Conservation (phyloP, 2,113 vertebrate species). For the Neolamprologus sp. region DNA sequence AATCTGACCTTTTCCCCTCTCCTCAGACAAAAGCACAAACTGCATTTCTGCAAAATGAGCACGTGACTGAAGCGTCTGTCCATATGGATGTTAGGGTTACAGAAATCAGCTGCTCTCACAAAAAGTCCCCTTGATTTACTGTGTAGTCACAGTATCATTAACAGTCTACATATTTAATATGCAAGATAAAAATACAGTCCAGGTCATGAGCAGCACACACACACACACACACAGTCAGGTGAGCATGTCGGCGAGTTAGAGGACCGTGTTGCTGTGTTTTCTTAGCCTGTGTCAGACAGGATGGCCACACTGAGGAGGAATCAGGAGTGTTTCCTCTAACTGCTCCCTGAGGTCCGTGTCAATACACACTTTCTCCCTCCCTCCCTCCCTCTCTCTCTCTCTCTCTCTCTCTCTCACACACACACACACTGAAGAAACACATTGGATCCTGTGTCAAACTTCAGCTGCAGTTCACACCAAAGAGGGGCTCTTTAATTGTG, state of each 20-base stretch:
- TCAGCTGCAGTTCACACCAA: background rate
- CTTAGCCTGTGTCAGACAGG: constrained; percentile 52
- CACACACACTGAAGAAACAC: background rate
- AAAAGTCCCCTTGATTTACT: background rate
- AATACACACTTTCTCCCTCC: background rate
- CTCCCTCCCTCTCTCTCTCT: background rate
- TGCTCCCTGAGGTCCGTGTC: constrained; percentile 32
- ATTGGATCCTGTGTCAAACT: background rate
- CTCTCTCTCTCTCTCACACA: background rate
- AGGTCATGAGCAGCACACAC: background rate
- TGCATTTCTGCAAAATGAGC: background rate
- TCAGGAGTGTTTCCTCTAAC: constrained; percentile 51
- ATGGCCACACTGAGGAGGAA: constrained; percentile 52
- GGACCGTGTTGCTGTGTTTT: constrained; percentile 45
- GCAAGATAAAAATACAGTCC: background rate
- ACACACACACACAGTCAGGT: background rate
- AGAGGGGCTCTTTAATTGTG: background rate
- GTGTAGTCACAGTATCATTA: background rate
- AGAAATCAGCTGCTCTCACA: background rate
- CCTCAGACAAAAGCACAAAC: background rate
- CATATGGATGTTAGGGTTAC: background rate
- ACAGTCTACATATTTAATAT: background rate
- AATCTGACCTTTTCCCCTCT: background rate
- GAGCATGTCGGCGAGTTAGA: background rate
- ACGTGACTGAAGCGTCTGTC: background rate